Percentiles rank a stretch among this genome's conserved stretches.
Evolutionary conservation across 2,888 invertebrate genomes (phyloP).

Genomic region (Hydropsyche betteni): DNA sequence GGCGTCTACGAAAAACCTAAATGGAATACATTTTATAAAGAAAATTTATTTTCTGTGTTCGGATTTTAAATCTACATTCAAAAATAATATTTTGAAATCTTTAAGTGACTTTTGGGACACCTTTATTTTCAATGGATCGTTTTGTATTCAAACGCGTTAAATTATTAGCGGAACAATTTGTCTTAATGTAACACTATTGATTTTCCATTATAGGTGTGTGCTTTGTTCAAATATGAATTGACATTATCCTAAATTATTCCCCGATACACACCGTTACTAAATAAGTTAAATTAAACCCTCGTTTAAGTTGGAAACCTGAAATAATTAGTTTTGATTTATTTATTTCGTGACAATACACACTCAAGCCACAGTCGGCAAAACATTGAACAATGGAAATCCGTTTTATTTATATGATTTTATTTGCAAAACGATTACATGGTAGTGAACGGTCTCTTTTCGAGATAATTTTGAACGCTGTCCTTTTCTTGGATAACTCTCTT

Average conservation of each 20-base stretch:
- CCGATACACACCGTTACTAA: neutral
- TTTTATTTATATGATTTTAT: neutral
- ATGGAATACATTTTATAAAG: neutral
- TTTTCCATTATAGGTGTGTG: slow-evolving; percentile 5
- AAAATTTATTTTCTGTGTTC: too few species aligned
- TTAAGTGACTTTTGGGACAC: neutral
- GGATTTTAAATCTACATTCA: too few species aligned
- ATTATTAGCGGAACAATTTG: slow-evolving; percentile 16
- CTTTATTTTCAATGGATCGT: neutral
- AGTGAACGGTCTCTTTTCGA: slow-evolving; percentile 42
- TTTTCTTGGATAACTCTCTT: slow-evolving; percentile 39
- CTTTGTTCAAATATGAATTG: slow-evolving; percentile 16
- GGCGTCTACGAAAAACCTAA: neutral
- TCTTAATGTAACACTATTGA: slow-evolving; percentile 15
- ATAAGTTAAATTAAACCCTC: neutral
- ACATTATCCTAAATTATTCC: neutral
- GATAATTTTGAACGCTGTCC: slow-evolving; percentile 39
- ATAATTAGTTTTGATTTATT: too few species aligned
- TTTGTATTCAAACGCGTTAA: neutral
- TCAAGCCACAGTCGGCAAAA: too few species aligned
- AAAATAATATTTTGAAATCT: neutral
- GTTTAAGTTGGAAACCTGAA: too few species aligned
- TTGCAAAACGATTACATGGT: slow-evolving; percentile 21
- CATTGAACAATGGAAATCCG: too few species aligned
- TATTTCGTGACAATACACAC: too few species aligned